phyloP scores from a whole-genome alignment of 1,140 invertebrate species.

The Drosophila erecta region DNA sequence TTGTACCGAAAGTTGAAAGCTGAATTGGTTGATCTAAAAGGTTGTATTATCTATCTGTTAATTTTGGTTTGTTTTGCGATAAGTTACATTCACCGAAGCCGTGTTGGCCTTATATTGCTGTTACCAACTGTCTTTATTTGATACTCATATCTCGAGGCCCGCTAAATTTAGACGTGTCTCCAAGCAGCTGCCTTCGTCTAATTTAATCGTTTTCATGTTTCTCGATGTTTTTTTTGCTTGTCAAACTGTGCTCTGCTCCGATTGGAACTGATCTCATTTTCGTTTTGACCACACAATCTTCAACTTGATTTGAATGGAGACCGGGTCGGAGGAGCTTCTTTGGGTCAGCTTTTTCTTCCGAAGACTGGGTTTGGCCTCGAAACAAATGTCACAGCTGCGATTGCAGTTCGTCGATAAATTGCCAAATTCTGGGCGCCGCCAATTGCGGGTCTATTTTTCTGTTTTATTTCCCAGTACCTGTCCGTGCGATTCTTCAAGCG shows the following conservation, averaged over 20 bases:
- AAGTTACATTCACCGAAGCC: no score
- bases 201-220: constrained; percentile 19
- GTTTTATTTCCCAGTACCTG: constrained; percentile 16
- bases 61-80: no score
- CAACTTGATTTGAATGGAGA: constrained; percentile 35
- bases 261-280: constrained; percentile 35
- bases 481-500: constrained; percentile 24
- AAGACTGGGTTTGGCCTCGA: constrained; percentile 21
- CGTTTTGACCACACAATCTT: constrained; percentile 12
- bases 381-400: constrained; percentile 26
- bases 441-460: constrained; percentile 10
- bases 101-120: background rate
- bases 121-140: constrained; percentile 9
- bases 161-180: constrained; percentile 37
- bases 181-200: constrained; percentile 5
- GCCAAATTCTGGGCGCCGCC: constrained; percentile 36
- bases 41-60: no score
- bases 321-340: constrained; percentile 10
- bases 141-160: constrained; percentile 21
- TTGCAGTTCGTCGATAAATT: constrained; percentile 25
- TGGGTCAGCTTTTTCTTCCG: constrained; percentile 17
- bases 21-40: no score
- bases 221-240: constrained; percentile 10
- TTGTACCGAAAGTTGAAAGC: background rate
- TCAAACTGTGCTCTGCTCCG: constrained; percentile 3